Evolutionary conservation across 2,113 vertebrate species (phyloP).

Genomic region (human): DNA sequence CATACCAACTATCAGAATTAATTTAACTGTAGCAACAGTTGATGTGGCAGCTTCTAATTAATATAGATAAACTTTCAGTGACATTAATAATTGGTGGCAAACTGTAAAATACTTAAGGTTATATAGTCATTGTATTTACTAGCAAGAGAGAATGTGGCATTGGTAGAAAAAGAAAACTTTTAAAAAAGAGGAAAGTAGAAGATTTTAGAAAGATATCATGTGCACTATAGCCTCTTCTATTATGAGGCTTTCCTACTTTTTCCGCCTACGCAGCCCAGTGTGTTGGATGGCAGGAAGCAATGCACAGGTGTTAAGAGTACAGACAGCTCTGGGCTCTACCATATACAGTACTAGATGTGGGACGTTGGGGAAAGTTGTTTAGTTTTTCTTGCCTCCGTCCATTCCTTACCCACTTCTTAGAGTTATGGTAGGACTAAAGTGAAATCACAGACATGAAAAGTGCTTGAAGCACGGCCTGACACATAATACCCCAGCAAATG

Average conservation of each 20-base stretch:
- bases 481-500: not conserved
- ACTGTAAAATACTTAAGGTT: not conserved
- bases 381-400: not conserved
- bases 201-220: not conserved
- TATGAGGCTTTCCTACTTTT: not conserved
- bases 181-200: not conserved
- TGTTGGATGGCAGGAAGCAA: not conserved
- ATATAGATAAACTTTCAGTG: not conserved
- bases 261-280: not conserved
- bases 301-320: not conserved
- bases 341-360: not conserved
- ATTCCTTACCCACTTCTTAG: not conserved
- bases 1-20: not conserved
- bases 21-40: not conserved
- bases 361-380: not conserved
- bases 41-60: not conserved
- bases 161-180: not conserved
- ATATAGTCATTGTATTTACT: not conserved
- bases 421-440: constrained; percentile 6
- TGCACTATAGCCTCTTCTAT: not conserved
- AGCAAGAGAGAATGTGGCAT: not conserved
- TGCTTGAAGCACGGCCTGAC: not conserved
- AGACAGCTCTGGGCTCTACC: not conserved
- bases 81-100: not conserved
- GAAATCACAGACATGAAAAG: not conserved